These are phyloP conservation scores for Anaspis maculata DNA, from an alignment of 2,888 invertebrate genomes.

Conservation along the genomic window DNA sequence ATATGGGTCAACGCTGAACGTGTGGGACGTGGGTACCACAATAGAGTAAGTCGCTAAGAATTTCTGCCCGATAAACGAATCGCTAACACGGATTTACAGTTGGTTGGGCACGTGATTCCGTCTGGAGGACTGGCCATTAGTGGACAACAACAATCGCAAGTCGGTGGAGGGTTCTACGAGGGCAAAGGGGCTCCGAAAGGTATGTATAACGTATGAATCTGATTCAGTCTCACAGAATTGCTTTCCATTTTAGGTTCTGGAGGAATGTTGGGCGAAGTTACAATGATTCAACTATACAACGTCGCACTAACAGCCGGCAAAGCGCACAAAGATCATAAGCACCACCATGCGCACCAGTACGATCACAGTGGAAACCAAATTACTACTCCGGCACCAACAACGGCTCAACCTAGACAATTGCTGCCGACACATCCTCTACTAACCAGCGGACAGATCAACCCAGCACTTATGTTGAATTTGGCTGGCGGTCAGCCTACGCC, in stretches of 20 bases:
- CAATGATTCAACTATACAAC: conserved; percentile 71
- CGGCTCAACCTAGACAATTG: conserved; percentile 47
- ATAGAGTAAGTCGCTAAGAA: conserved; percentile 58
- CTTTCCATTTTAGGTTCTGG: conserved; percentile 45
- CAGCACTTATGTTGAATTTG: conserved; percentile 48
- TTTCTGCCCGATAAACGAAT: neutral
- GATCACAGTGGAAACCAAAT: conserved; percentile 62
- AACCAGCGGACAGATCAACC: conserved; percentile 57
- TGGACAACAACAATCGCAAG: conserved; percentile 62
- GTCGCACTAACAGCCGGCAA: conserved; percentile 78
- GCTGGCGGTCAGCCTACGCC: conserved; percentile 36
- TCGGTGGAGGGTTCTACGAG: conserved; percentile 49
- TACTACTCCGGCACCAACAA: conserved; percentile 52
- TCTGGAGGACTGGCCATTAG: conserved; percentile 67
- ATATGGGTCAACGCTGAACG: conserved; percentile 81
- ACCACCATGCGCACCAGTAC: conserved; percentile 76
- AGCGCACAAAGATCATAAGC: conserved; percentile 80
- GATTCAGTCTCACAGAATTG: too few species aligned
- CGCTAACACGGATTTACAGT: conserved; percentile 43
- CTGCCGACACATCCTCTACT: conserved; percentile 47
- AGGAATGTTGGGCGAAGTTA: conserved; percentile 66
- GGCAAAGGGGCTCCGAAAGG: conserved; percentile 45
- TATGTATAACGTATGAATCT: conserved; percentile 25
- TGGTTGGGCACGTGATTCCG: conserved; percentile 69
- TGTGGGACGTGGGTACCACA: conserved; percentile 79